phyloP scores from a whole-genome alignment of 1,140 invertebrate species.

The Drosophila quadrilineata region DNA sequence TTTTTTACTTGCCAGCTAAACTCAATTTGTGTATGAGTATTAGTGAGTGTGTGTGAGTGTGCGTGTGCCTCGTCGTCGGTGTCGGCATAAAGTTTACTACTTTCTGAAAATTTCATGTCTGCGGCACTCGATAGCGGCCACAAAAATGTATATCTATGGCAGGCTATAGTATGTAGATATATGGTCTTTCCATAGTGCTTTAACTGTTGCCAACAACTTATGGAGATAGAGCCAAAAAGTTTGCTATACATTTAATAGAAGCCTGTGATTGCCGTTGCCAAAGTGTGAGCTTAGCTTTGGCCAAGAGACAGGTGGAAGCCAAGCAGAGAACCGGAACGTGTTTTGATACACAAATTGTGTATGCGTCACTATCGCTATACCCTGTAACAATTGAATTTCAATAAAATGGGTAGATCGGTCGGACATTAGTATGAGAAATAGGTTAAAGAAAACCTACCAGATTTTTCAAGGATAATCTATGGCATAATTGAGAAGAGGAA shows the following conservation, averaged over 20 bases:
- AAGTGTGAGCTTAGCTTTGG: background rate
- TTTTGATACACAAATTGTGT: too few relatives aligned
- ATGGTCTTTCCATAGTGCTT: constrained; percentile 42
- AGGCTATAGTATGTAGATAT: background rate
- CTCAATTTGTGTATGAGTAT: constrained; percentile 48
- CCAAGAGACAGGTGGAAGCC: background rate
- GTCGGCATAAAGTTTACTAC: constrained; percentile 74
- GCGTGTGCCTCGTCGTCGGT: constrained; percentile 41
- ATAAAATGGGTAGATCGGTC: too few relatives aligned
- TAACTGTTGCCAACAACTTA: constrained; percentile 71
- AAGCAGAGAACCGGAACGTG: too few relatives aligned
- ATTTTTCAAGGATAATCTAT: too few relatives aligned
- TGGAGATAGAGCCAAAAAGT: constrained; percentile 29
- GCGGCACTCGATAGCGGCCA: constrained; percentile 73
- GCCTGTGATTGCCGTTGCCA: constrained; percentile 39
- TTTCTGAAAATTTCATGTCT: constrained; percentile 76
- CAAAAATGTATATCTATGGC: constrained; percentile 56
- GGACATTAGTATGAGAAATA: too few relatives aligned
- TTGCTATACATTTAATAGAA: constrained; percentile 42
- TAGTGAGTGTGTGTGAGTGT: constrained; percentile 8
- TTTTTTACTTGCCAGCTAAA: constrained; percentile 57
- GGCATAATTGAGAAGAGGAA: too few relatives aligned
- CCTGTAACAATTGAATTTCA: too few relatives aligned
- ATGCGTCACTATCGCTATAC: too few relatives aligned
- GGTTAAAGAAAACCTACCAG: too few relatives aligned